phyloP scores from a whole-genome alignment of 2,888 invertebrate genomes.

The Allygus modestus region DNA sequence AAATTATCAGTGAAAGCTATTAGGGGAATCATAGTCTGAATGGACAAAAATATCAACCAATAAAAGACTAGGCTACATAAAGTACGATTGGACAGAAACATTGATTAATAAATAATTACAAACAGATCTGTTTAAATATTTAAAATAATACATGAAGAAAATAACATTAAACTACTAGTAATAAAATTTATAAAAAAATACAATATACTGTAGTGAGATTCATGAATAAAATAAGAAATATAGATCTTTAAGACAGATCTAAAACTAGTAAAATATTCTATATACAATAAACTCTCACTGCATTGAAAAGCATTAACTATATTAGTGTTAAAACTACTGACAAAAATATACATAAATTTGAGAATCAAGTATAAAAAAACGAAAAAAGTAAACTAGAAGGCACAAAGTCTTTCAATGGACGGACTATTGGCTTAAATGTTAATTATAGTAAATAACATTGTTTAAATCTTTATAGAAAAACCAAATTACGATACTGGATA shows the following conservation, averaged over 20 bases:
- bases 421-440: not conserved
- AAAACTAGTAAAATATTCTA: not conserved
- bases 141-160: not conserved
- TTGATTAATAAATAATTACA: not conserved
- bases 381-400: not conserved
- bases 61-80: not conserved
- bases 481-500: not conserved
- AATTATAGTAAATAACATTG: not conserved
- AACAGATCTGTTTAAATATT: not conserved
- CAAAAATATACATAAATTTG: not conserved
- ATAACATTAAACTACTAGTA: not conserved
- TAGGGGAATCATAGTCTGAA: too few species aligned
- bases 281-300: slow-evolving; percentile 4
- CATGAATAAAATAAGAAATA: not conserved
- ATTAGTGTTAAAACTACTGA: not conserved
- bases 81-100: slow-evolving; percentile 1
- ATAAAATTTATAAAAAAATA: not conserved
- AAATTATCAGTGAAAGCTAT: too few species aligned
- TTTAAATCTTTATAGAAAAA: not conserved
- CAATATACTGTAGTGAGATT: not conserved
- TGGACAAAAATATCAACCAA: not conserved
- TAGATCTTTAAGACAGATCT: not conserved
- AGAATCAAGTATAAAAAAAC: not conserved
- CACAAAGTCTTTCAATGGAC: not conserved
- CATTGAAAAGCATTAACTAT: slow-evolving; percentile 15